Evolutionary conservation across 2,888 invertebrate species (phyloP).

Genomic region (Anticlea derivata): DNA sequence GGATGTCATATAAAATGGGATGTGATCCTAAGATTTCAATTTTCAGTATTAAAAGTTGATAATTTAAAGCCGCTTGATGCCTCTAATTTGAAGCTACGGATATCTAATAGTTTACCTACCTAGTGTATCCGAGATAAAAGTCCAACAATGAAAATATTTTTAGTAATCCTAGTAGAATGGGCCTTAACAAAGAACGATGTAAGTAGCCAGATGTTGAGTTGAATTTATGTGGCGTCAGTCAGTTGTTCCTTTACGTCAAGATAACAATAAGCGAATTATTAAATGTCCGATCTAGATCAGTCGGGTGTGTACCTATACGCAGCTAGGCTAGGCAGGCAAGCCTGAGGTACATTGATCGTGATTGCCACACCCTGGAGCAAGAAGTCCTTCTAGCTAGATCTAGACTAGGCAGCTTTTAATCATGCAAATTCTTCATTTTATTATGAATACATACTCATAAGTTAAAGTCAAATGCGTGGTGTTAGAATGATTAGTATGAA

Average conservation of each 20-base stretch:
- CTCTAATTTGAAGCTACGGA: no score
- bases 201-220: conserved; percentile 40
- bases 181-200: conserved; percentile 33
- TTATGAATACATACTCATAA: conserved; percentile 65
- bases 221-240: conserved; percentile 45
- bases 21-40: no score
- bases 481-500: conserved; percentile 54
- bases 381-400: conserved; percentile 60
- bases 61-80: no score
- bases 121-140: no score
- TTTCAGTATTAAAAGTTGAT: no score
- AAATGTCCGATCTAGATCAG: conserved; percentile 57
- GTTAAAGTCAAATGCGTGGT: conserved; percentile 57
- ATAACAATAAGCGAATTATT: conserved; percentile 61
- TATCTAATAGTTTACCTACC: no score
- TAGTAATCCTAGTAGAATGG: conserved; percentile 20
- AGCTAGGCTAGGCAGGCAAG: conserved; percentile 34
- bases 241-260: conserved; percentile 48
- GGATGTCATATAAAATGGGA: no score
- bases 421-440: conserved; percentile 72
- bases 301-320: conserved; percentile 42
- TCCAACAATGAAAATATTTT: conserved; percentile 1
- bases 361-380: conserved; percentile 70
- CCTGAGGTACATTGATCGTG: conserved; percentile 60
- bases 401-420: conserved; percentile 58